Evolutionary conservation across 2,797 vertebrate species (phyloP).

Genomic region (Sparus aurata): DNA sequence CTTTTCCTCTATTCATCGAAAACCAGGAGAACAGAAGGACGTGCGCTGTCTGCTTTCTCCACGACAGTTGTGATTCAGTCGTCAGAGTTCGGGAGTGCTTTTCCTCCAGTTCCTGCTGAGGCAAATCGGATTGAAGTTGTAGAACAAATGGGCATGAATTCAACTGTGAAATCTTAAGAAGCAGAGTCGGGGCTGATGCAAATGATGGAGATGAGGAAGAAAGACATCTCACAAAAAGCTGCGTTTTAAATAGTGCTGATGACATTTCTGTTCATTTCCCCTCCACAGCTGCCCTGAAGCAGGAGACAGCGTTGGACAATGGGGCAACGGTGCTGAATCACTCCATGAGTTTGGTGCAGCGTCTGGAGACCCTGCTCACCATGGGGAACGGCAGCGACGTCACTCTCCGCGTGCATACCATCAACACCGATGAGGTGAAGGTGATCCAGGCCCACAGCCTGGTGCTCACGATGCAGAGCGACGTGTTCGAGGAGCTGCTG

Average conservation of each 20-base stretch:
- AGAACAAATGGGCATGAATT: constrained; percentile 9
- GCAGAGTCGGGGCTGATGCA: neutral
- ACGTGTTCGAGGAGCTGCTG: constrained; percentile 91
- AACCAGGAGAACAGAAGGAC: constrained; percentile 33
- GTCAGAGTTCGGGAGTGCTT: constrained; percentile 12
- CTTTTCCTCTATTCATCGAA: constrained; percentile 37
- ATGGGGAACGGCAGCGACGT: constrained; percentile 91
- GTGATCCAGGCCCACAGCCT: constrained; percentile 94
- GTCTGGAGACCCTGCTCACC: constrained; percentile 90
- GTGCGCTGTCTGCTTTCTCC: constrained; percentile 21
- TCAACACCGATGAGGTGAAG: constrained; percentile 91
- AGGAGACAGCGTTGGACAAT: constrained; percentile 83
- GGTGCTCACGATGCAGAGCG: constrained; percentile 93
- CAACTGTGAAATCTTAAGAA: constrained; percentile 8
- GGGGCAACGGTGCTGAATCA: constrained; percentile 90
- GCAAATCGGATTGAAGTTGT: constrained; percentile 33
- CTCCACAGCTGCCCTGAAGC: constrained; percentile 86
- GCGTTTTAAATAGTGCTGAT: neutral
- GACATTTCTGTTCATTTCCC: neutral
- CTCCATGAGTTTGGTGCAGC: constrained; percentile 92
- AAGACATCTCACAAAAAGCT: neutral
- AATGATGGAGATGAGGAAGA: neutral
- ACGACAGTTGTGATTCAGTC: constrained; percentile 41
- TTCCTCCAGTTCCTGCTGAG: constrained; percentile 36
- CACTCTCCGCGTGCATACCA: constrained; percentile 89